Conservation (phyloP, 2,113 vertebrate species). For the Neofelis nebulosa region DNA sequence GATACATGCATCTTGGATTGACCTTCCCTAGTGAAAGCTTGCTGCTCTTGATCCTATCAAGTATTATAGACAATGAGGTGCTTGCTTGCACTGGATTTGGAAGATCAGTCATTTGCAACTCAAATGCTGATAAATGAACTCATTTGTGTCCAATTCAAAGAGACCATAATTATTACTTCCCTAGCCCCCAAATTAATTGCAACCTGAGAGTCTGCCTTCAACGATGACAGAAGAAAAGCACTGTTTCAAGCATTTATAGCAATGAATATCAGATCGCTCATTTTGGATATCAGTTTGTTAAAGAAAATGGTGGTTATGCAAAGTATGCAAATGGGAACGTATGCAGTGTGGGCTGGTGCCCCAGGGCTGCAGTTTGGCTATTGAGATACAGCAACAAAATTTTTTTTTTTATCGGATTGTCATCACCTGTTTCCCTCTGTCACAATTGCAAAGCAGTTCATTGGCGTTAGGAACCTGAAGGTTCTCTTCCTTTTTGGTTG, state of each 20-base stretch:
- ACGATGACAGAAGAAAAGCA: slow-evolving; percentile 53
- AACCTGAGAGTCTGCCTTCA: slow-evolving; percentile 63
- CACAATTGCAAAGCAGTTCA: not conserved
- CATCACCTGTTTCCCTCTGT: slow-evolving; percentile 11
- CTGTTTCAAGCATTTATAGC: slow-evolving; percentile 38
- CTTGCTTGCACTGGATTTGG: slow-evolving; percentile 55
- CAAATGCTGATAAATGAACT: slow-evolving; percentile 73
- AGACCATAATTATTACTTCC: slow-evolving; percentile 68
- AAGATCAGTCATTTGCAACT: slow-evolving; percentile 62
- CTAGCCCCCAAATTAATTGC: slow-evolving; percentile 67
- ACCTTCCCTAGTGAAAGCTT: not conserved
- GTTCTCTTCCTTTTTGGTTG: slow-evolving; percentile 39
- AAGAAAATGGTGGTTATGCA: slow-evolving; percentile 24
- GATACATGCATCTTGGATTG: not conserved
- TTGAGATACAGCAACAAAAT: not conserved
- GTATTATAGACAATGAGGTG: slow-evolving; percentile 21
- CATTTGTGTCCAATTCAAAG: slow-evolving; percentile 58
- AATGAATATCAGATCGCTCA: slow-evolving; percentile 48
- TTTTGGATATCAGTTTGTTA: slow-evolving; percentile 60
- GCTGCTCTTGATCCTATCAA: not conserved
- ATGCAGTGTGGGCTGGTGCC: not conserved
- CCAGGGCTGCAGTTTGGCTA: not conserved
- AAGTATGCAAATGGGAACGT: accelerated
- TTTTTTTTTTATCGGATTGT: not conserved
- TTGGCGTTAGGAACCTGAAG: slow-evolving; percentile 14